A percentile compares a stretch with the other conserved stretches of the same genome.
phyloP scores from a whole-genome alignment of 2,113 vertebrate genomes.

The Falcunculus frontatus region DNA sequence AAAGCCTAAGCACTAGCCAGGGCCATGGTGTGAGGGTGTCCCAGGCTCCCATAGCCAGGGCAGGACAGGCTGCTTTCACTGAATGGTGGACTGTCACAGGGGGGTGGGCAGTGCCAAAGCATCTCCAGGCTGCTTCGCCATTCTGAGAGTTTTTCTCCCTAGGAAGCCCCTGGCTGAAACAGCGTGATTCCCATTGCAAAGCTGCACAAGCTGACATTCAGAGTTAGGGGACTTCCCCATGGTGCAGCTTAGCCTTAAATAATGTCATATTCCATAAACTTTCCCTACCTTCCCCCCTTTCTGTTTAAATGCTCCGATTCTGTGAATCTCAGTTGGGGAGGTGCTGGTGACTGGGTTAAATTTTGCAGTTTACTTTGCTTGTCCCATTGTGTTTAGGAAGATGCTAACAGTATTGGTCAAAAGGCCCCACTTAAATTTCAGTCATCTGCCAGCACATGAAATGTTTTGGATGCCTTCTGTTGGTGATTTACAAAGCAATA shows the following conservation, averaged over 20 bases:
- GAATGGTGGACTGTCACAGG: neutral
- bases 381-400: neutral
- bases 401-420: neutral
- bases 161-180: neutral
- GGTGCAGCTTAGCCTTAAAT: neutral
- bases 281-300: neutral
- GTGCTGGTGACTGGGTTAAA: neutral
- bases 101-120: neutral
- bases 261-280: neutral
- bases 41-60: neutral
- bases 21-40: neutral
- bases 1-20: neutral
- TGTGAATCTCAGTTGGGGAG: neutral
- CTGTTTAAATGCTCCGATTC: neutral
- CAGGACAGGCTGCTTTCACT: neutral
- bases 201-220: neutral
- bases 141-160: neutral
- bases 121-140: neutral
- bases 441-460: neutral
- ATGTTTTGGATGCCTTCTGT: neutral
- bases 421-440: neutral
- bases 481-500: neutral
- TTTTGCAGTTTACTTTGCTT: neutral
- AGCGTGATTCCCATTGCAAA: accelerated
- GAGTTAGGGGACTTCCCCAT: neutral